Conservation (phyloP, 2,888 invertebrate species). For the Alviniconcha strummeri region DNA sequence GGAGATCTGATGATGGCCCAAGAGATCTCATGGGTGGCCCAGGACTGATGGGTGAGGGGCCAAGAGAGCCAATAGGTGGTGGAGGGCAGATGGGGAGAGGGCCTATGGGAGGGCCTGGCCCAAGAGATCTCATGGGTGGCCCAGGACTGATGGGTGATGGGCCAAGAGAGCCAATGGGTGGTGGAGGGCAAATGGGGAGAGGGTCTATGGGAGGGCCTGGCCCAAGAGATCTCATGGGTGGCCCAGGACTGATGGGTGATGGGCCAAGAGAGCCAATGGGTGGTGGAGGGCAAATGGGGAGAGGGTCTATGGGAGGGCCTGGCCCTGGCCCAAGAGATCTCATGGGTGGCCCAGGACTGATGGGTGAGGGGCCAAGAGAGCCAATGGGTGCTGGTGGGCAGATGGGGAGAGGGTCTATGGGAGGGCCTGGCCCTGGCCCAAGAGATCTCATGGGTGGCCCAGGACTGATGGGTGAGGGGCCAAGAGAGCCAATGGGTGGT, state of each 20-base stretch:
- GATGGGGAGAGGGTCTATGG: not conserved
- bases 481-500: not conserved
- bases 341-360: not conserved
- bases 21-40: not conserved
- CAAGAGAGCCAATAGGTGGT: not conserved
- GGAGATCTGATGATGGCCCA: not conserved
- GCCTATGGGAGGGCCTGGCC: not conserved
- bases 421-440: not conserved
- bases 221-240: not conserved
- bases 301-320: not conserved
- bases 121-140: not conserved
- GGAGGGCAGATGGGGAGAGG: not conserved
- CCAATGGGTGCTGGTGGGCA: not conserved
- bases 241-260: too few species aligned
- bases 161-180: not conserved
- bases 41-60: slow-evolving; percentile 1
- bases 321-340: not conserved
- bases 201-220: too few species aligned
- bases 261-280: not conserved
- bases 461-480: slow-evolving; percentile 1
- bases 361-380: too few species aligned
- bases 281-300: not conserved
- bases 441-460: not conserved
- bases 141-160: not conserved
- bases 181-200: not conserved